Evolutionary conservation across 1,140 invertebrate species (phyloP).

Genomic region (Probaryconus sp.): DNA sequence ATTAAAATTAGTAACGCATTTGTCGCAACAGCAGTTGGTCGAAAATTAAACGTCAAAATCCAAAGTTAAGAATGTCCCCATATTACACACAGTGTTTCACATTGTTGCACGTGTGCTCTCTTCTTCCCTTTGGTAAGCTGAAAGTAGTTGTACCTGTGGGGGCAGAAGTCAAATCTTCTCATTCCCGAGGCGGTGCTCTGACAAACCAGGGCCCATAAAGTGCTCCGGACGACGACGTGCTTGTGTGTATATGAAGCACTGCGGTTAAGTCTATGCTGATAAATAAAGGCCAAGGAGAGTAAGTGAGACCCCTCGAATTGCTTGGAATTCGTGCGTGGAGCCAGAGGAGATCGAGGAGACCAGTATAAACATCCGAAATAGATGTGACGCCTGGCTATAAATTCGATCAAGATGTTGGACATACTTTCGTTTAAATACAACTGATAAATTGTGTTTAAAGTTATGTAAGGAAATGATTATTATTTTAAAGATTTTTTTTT

Average conservation of each 20-base stretch:
- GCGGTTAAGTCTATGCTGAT: slow-evolving; percentile 43
- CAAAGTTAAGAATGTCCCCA: slow-evolving; percentile 13
- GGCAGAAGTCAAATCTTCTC: slow-evolving; percentile 75
- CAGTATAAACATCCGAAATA: slow-evolving; percentile 59
- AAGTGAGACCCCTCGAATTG: slow-evolving; percentile 48
- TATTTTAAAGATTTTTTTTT: too few relatives aligned
- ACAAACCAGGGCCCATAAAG: slow-evolving; percentile 56
- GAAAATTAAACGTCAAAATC: slow-evolving; percentile 33
- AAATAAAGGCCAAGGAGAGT: slow-evolving; percentile 51
- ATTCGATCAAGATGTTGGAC: slow-evolving; percentile 10
- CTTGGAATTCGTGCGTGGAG: slow-evolving; percentile 43
- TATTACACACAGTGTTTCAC: slow-evolving; percentile 5
- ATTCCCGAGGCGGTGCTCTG: slow-evolving; percentile 56
- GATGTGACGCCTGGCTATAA: slow-evolving; percentile 53
- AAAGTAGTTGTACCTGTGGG: slow-evolving; percentile 60
- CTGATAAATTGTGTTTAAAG: too few relatives aligned
- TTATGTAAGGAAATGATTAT: too few relatives aligned
- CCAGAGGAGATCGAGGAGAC: slow-evolving; percentile 31
- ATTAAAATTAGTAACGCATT: slow-evolving; percentile 27
- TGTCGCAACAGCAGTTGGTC: slow-evolving; percentile 18
- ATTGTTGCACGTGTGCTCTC: slow-evolving; percentile 11
- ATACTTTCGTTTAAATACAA: slow-evolving; percentile 38
- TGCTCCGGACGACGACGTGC: slow-evolving; percentile 41
- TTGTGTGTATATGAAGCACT: slow-evolving; percentile 32
- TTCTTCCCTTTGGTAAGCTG: slow-evolving; percentile 33